Base-by-base conservation (phyloP, 2,113 vertebrate species). In the Mus spicilegus region DNA sequence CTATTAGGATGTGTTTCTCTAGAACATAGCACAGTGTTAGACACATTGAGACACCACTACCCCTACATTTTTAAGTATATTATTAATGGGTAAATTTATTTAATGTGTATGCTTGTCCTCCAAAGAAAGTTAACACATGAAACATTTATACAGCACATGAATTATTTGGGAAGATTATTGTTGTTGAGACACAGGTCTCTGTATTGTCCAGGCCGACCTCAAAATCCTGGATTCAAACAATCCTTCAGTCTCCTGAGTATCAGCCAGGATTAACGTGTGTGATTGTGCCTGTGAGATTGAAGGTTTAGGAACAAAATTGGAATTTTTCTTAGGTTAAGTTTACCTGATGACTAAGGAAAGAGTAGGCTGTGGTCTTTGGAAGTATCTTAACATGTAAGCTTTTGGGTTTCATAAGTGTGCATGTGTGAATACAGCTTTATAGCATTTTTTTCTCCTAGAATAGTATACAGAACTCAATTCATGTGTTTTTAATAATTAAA, bases 1-100 rank as follows among this genome's bases (percentile, higher is more conserved):
- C 7, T 89, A 75, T 87, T 95, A 97, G 69, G 94, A 89, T 92
- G 75, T 93, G 5, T 86, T 96, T 96, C 72, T 92, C 22, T 91
- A 82, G 10, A n/a, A 80, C 49, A 33, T 67, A 76, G 39, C 61
- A 49, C 39, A 63, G 26, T 88, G n/a, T 88, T 70, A 90, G 33
- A 90, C n/a, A 86, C 67, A 46, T 94, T 22, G 92, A 61, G 65
- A 80, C 46, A 99, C 99, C 99, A 99, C 98, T 99, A 99, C 97
- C 99, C 99, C 95, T 99, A 99, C 99, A 99, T 99, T 99, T 99
- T 99, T 98, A 99, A 99, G 96, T 99, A 99, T 98, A 99, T 99
- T 99, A 99, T 99, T 97, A 99, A 99, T 99, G 97, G 99, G 99
- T 99, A 98, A 99, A 99, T 99, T 36, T 7, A 2, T 72, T 58